Conservation (phyloP, 64 coral and sea anemone species). For the Porites australiensis region DNA sequence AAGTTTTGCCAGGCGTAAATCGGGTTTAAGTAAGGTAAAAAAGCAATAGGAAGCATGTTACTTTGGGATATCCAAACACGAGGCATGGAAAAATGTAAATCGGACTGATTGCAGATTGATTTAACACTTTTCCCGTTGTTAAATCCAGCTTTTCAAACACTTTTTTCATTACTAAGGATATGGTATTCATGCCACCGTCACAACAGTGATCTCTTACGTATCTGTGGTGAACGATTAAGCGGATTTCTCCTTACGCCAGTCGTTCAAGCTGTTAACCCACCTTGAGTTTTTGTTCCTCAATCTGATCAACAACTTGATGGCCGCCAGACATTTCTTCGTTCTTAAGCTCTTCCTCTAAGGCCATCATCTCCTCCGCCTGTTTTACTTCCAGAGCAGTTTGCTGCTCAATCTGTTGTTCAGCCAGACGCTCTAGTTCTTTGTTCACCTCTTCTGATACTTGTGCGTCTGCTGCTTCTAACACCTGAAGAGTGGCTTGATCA, state of each 20-base stretch:
- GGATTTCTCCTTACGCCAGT: neutral
- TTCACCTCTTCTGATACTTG: constrained; percentile 44
- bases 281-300: constrained; percentile 94
- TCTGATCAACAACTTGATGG: constrained; percentile 69
- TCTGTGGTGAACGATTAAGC: too few species aligned
- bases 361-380: constrained; percentile 65
- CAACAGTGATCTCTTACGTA: too few species aligned
- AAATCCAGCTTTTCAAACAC: too few species aligned
- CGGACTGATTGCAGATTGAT: too few species aligned
- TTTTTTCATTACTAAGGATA: too few species aligned
- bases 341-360: constrained; percentile 66
- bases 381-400: constrained; percentile 79
- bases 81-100: too few species aligned
- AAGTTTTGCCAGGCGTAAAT: too few species aligned
- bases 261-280: neutral
- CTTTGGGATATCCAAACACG: too few species aligned
- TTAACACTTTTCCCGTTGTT: too few species aligned
- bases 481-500: constrained; percentile 71
- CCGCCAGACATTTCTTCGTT: constrained; percentile 43
- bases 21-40: too few species aligned
- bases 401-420: constrained; percentile 75
- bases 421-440: constrained; percentile 59
- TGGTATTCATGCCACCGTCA: too few species aligned
- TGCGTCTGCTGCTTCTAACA: constrained; percentile 75
- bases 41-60: too few species aligned